These are phyloP conservation scores for Chalcosyrphus nemorum DNA, from an alignment of 2,888 invertebrate genomes.

Conservation along the genomic window DNA sequence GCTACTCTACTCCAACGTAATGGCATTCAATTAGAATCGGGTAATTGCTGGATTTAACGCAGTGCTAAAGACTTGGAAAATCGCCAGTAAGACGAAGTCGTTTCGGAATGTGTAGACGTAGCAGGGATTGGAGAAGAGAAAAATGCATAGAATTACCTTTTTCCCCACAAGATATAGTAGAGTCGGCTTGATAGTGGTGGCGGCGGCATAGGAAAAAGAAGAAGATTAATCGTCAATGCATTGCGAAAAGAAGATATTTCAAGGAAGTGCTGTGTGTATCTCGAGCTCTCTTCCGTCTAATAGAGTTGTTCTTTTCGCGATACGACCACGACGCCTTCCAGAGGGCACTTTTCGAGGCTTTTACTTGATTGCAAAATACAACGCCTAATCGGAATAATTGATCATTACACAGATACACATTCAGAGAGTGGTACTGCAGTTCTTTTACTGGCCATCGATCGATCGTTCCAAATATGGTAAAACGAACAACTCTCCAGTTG, in stretches of 20 bases:
- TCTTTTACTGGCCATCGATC: conserved; percentile 53
- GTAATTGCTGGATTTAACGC: conserved; percentile 72
- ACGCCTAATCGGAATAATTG: conserved; percentile 55
- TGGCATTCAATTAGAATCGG: conserved; percentile 73
- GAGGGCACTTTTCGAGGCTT: conserved; percentile 63
- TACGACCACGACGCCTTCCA: conserved; percentile 38
- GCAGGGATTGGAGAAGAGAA: background rate
- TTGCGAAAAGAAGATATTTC: conserved; percentile 60
- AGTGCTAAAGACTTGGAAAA: conserved; percentile 71
- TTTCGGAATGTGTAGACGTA: background rate
- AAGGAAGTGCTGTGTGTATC: conserved; percentile 40
- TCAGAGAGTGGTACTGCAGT: background rate
- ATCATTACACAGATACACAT: conserved; percentile 31
- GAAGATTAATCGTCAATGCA: conserved; percentile 67
- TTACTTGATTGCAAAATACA: conserved; percentile 59
- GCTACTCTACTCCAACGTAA: conserved; percentile 49
- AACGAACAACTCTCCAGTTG: conserved; percentile 10
- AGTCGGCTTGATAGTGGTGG: too few relatives aligned
- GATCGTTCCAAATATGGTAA: conserved; percentile 64
- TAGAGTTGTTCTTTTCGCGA: conserved; percentile 63
- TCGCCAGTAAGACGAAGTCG: conserved; percentile 57
- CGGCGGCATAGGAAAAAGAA: background rate
- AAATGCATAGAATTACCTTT: conserved; percentile 49
- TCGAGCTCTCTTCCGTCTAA: conserved; percentile 43
- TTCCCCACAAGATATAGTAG: too few relatives aligned